phyloP scores from a whole-genome alignment of 1,140 invertebrate species.

The Teleogryllus occipitalis region DNA sequence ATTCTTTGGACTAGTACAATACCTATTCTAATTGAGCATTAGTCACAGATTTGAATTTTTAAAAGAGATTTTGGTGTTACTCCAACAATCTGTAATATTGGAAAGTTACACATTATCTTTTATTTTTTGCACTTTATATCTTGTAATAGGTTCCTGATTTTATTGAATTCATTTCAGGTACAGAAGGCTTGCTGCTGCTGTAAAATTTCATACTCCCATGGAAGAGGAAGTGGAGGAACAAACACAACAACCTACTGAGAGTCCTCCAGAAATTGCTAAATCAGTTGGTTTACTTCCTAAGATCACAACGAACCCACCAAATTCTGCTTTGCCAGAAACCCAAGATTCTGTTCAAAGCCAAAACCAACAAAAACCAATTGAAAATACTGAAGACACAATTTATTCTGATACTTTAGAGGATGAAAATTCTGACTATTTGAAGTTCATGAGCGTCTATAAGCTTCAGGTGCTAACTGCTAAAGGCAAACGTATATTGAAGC shows the following conservation, averaged over 20 bases:
- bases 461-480: conserved; percentile 11
- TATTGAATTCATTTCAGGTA: background rate
- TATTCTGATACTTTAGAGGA: background rate
- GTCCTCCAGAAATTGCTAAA: conserved; percentile 4
- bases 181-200: background rate
- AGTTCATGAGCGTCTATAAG: conserved; percentile 10
- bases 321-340: background rate
- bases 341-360: background rate
- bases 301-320: background rate
- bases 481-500: background rate
- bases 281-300: background rate
- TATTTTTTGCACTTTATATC: background rate
- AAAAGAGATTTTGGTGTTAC: too few relatives aligned
- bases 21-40: too few relatives aligned
- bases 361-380: background rate
- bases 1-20: too few relatives aligned
- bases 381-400: background rate
- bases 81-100: background rate
- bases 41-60: too few relatives aligned
- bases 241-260: background rate
- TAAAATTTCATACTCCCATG: background rate
- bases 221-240: background rate
- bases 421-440: conserved; percentile 16
- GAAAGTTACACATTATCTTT: background rate
- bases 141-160: too few relatives aligned